These are phyloP conservation scores for Carassius auratus DNA, from an alignment of 2,113 vertebrate species.

Conservation along the genomic window DNA sequence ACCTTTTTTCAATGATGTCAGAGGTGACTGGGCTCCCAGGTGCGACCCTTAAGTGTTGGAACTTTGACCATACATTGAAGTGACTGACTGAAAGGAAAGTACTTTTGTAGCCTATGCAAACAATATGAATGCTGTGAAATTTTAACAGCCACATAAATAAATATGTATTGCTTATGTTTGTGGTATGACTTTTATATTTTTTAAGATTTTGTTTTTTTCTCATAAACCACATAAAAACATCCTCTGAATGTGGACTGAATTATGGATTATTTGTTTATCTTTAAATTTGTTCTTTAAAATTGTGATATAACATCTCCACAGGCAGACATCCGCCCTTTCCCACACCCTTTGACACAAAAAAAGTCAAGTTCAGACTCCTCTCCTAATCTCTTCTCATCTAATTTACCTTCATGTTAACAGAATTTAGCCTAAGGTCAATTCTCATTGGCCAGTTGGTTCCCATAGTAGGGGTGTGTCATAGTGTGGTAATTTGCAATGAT, in stretches of 20 bases:
- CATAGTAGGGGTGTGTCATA: neutral
- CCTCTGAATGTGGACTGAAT: neutral
- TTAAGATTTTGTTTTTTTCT: neutral
- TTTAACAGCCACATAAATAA: neutral
- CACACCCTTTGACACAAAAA: slow-evolving; percentile 3
- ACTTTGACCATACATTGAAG: neutral
- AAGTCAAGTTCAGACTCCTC: slow-evolving; percentile 7
- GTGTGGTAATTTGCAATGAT: slow-evolving; percentile 22
- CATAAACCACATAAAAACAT: neutral
- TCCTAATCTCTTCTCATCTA: neutral
- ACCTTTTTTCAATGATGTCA: neutral
- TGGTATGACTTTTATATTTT: neutral
- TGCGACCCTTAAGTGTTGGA: neutral
- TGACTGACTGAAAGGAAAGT: neutral
- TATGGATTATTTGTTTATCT: neutral
- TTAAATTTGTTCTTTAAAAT: neutral
- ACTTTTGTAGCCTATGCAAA: neutral
- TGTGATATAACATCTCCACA: slow-evolving; percentile 2
- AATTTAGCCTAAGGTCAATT: slow-evolving; percentile 1
- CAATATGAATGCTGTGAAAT: neutral
- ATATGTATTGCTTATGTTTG: neutral
- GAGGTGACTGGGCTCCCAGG: neutral
- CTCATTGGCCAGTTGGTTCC: neutral
- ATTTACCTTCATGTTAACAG: neutral
- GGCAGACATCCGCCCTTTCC: neutral